Conservation (phyloP, 2,797 vertebrate species). For the Emys orbicularis region DNA sequence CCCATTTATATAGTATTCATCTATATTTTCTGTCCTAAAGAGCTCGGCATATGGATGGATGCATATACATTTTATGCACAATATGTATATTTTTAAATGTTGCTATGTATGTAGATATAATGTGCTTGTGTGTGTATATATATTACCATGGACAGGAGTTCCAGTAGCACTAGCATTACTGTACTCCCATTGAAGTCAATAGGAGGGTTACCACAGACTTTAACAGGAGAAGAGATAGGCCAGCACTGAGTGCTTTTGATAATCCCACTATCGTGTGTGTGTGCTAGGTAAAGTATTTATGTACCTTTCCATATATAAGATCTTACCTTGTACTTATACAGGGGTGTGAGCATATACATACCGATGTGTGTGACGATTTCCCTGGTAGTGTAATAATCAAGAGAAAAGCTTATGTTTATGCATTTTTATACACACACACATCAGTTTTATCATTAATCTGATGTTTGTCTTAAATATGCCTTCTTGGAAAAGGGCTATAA, state of each 20-base stretch:
- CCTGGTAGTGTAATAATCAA: neutral
- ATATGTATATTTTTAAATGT: neutral
- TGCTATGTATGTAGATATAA: neutral
- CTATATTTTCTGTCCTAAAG: constrained; percentile 25
- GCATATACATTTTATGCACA: neutral
- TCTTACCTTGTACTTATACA: neutral
- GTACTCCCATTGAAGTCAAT: neutral
- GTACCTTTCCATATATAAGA: neutral
- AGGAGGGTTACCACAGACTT: neutral
- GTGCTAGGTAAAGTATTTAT: neutral
- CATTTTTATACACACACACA: neutral
- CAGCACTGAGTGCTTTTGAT: constrained; percentile 29
- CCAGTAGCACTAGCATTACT: neutral
- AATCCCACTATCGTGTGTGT: neutral
- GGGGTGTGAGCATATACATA: neutral
- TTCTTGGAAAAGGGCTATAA: constrained; percentile 28
- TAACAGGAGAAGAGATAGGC: neutral
- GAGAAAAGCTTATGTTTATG: neutral
- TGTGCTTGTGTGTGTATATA: no score
- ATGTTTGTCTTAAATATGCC: neutral
- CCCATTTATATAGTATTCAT: constrained; percentile 30
- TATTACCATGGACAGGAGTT: neutral
- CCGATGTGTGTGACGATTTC: neutral
- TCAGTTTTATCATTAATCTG: constrained; percentile 43
- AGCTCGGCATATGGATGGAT: constrained; percentile 46